These are phyloP conservation scores for Trachymyrmex cornetzi DNA, from an alignment of 1,140 invertebrate species.

Conservation along the genomic window DNA sequence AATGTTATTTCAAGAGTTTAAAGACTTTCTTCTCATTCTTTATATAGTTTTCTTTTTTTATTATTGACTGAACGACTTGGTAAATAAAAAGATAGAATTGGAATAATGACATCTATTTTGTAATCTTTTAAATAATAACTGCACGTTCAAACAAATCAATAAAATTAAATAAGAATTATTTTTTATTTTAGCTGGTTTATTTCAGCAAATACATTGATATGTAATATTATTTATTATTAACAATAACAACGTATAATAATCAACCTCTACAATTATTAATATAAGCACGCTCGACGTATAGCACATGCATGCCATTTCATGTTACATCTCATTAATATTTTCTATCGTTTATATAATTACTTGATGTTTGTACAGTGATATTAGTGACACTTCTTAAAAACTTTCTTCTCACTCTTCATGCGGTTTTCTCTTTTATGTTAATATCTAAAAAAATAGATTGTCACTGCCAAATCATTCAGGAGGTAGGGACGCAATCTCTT, in stretches of 20 bases:
- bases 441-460: background rate
- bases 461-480: background rate
- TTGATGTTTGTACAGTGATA: slow-evolving; percentile 20
- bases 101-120: background rate
- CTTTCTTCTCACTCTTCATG: no score
- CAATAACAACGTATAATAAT: slow-evolving; percentile 7
- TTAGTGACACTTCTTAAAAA: slow-evolving; percentile 26
- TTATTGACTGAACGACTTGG: background rate
- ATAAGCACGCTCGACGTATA: slow-evolving; percentile 40
- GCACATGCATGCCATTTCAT: slow-evolving; percentile 55
- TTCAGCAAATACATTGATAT: background rate
- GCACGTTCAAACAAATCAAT: background rate
- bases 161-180: background rate
- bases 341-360: slow-evolving; percentile 13
- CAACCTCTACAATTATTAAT: slow-evolving; percentile 17
- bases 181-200: background rate
- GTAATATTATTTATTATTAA: slow-evolving; percentile 18
- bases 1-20: background rate
- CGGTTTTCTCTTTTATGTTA: no score
- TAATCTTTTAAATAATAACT: background rate
- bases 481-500: background rate
- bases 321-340: slow-evolving; percentile 43
- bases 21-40: background rate
- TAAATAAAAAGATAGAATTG: background rate
- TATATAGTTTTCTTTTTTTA: background rate